Evolutionary conservation across 1,140 invertebrate genomes (phyloP).

Genomic region (Eupristina koningsbergeri): DNA sequence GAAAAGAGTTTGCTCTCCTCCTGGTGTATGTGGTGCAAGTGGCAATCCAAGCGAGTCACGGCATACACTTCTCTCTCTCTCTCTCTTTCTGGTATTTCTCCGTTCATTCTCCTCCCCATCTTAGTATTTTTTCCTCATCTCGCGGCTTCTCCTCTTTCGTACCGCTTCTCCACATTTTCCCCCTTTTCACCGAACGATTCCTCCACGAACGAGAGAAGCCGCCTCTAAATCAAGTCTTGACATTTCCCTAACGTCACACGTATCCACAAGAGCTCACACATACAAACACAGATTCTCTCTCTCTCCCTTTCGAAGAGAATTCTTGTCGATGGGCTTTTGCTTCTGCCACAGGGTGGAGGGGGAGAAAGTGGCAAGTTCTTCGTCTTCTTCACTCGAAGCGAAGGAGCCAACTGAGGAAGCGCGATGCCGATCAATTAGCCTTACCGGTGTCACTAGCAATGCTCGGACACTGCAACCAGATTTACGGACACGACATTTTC

Average conservation of each 20-base stretch:
- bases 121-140: background rate
- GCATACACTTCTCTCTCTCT: background rate
- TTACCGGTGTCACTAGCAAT: slow-evolving; percentile 23
- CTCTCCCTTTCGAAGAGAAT: background rate
- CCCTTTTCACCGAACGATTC: slow-evolving; percentile 28
- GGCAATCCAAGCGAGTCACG: background rate
- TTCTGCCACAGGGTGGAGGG: background rate
- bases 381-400: slow-evolving; percentile 18
- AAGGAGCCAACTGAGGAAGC: background rate
- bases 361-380: background rate
- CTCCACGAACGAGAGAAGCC: slow-evolving; percentile 34
- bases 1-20: background rate
- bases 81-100: slow-evolving; percentile 9
- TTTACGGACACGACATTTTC: background rate
- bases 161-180: background rate
- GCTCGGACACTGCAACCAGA: background rate
- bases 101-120: slow-evolving; percentile 13
- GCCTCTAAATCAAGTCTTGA: slow-evolving; percentile 48
- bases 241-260: slow-evolving; percentile 31
- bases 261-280: background rate
- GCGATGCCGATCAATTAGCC: slow-evolving; percentile 42
- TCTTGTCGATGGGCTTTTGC: background rate
- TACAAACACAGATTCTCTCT: background rate
- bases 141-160: slow-evolving; percentile 29
- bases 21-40: slow-evolving; percentile 12